These are phyloP conservation scores for Lepidonotus clava DNA, from an alignment of 2,888 invertebrate species.

Conservation along the genomic window DNA sequence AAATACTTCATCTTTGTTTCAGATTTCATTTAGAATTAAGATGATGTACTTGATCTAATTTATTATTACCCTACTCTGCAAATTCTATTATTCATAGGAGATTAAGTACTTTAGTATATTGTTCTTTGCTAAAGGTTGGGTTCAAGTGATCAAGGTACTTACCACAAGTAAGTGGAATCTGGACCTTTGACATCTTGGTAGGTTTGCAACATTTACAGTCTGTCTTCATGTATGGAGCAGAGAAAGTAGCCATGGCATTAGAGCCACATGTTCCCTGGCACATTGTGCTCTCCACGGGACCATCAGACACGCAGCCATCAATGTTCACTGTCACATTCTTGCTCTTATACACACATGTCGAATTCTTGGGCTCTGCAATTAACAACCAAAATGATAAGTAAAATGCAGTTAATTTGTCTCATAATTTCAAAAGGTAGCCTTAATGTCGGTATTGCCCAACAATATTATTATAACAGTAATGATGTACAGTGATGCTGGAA, in stretches of 20 bases:
- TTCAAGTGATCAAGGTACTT: no score
- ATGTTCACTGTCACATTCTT: slow-evolving; percentile 18
- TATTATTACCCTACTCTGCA: no score
- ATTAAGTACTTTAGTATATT: no score
- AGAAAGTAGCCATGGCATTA: slow-evolving; percentile 5
- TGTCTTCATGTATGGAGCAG: slow-evolving; percentile 34
- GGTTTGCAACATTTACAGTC: slow-evolving; percentile 55
- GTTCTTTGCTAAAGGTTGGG: no score
- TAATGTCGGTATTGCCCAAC: not conserved
- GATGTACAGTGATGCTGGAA: not conserved
- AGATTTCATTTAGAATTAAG: no score
- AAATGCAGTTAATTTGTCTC: not conserved
- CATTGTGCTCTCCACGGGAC: not conserved
- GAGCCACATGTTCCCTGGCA: slow-evolving; percentile 42
- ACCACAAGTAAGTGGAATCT: slow-evolving; percentile 29
- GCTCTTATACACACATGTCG: not conserved
- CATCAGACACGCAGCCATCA: slow-evolving; percentile 30
- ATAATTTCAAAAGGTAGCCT: not conserved
- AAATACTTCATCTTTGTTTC: no score
- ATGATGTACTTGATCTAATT: no score
- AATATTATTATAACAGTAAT: not conserved
- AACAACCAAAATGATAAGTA: not conserved
- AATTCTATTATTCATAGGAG: no score
- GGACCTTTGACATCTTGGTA: not conserved
- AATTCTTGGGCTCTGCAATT: not conserved